Base-by-base conservation (phyloP, 2,888 invertebrate species). In the Drosophila melanosoma region DNA sequence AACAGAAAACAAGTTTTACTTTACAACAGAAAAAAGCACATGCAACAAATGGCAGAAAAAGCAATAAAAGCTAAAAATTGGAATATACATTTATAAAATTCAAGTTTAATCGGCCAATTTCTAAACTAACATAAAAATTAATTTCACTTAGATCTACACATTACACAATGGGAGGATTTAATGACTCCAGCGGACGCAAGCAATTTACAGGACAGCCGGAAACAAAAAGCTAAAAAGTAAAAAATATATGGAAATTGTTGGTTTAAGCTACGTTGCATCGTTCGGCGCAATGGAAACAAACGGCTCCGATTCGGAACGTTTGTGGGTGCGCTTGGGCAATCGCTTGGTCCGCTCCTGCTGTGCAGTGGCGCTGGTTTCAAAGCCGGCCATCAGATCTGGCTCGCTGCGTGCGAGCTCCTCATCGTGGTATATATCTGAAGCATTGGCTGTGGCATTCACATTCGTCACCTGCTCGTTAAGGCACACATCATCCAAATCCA, bases 401-500 rank as follows among this genome's bases (percentile, higher is more conserved):
- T 93, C 93, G 65, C 93, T 93, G 23, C 93, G 91, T 4, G 92
- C 93, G 51, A 93, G 67, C 54, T 92, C 92, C 65, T 91, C 92
- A 23, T 92, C 92, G 33, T 92, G 91, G 63, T 92, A 92, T 7
- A 87, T 80, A 2, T 76, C 82, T 32, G 76, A 75, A 7, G 20
- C 53, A 52, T 33, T 42, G 10, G 54, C 63, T 3, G 61, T 69
- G 0, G 93, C 10, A 56, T 72, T 81, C 12, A 64, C 68, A 10
- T 80, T 78, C 7, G 93, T 80, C 93, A 96, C 92, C 84, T 96
- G 96, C 86, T 97, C 97, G 90, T 97, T 97, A 15, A 98, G 94
- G 81, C 96, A 96, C 8, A 97, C 96, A 86, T 96, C 97, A 84
- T 97, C 96, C 58, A 97, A 93, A 90, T 96, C 97, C 3, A 97